A percentile compares a stretch with the other conserved stretches of the same genome.
Conservation (phyloP, 2,797 vertebrate genomes). For the Pogoniulus pusillus region DNA sequence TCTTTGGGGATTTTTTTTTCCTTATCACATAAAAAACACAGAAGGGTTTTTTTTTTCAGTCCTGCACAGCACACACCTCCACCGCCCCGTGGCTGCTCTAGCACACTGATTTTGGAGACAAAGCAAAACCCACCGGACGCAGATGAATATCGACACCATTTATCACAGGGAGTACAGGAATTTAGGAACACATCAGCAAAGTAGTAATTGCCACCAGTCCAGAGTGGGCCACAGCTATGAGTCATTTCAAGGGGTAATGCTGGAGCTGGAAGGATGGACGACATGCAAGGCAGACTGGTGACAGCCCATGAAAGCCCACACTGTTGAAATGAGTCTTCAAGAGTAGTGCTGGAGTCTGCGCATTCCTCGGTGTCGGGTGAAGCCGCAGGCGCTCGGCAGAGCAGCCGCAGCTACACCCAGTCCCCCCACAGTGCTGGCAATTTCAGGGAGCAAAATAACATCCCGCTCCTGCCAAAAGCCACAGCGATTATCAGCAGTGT, state of each 20-base stretch:
- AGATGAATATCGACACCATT: neutral
- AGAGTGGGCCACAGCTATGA: accelerated
- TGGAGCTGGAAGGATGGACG: accelerated
- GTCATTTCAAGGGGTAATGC: neutral
- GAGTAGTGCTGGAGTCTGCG: slow-evolving; percentile 35
- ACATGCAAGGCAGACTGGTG: accelerated
- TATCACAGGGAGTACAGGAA: neutral
- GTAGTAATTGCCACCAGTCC: neutral
- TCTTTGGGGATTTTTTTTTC: neutral
- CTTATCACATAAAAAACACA: neutral
- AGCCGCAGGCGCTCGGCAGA: slow-evolving; percentile 73
- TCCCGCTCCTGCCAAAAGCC: slow-evolving; percentile 59
- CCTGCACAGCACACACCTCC: neutral
- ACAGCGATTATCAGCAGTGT: slow-evolving; percentile 43
- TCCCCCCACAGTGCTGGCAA: neutral
- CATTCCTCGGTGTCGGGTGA: slow-evolving; percentile 65
- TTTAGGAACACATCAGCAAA: neutral
- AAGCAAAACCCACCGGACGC: neutral
- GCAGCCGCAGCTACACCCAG: slow-evolving; percentile 32
- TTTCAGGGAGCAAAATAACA: slow-evolving; percentile 30
- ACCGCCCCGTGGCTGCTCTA: neutral
- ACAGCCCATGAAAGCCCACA: neutral
- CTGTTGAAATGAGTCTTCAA: neutral
- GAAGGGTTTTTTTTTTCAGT: neutral
- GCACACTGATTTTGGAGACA: neutral